These are phyloP conservation scores for Corella eumyota DNA, from an alignment of 23 tunicate species.

Conservation along the genomic window DNA sequence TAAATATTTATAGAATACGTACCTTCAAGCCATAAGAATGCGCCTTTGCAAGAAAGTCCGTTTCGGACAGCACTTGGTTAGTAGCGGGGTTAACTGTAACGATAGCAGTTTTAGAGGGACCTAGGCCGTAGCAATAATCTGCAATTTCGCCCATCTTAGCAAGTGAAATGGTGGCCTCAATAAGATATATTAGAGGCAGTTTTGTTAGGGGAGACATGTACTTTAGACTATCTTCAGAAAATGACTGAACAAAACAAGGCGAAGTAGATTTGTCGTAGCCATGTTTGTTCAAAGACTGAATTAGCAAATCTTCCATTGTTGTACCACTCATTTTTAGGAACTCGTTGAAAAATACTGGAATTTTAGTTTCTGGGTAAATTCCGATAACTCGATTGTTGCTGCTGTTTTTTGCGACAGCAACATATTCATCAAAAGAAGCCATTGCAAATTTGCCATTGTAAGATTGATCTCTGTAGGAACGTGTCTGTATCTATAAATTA, in stretches of 20 bases:
- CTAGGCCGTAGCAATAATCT: constrained; percentile 55
- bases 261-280: constrained; percentile 51
- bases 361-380: constrained; percentile 90
- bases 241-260: constrained; percentile 85
- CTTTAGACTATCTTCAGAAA: constrained; percentile 28
- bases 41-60: constrained; percentile 34
- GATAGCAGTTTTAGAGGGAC: constrained; percentile 49
- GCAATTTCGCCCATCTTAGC: constrained; percentile 10
- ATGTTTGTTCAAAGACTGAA: constrained; percentile 29
- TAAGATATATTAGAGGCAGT: constrained; percentile 28
- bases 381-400: constrained; percentile 37
- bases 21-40: constrained; percentile 48
- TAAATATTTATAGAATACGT: not conserved
- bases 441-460: constrained; percentile 63
- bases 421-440: constrained; percentile 76
- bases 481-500: constrained; percentile 41
- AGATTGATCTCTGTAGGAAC: constrained; percentile 61
- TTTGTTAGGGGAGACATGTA: constrained; percentile 47
- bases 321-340: constrained; percentile 1
- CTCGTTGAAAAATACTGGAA: constrained; percentile 42
- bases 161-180: not conserved
- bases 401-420: constrained; percentile 43
- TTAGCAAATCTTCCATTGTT: constrained; percentile 74
- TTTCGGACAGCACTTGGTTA: constrained; percentile 14
- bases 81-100: constrained; percentile 30